Percentiles rank a stretch among this genome's conserved stretches.
phyloP scores from a whole-genome alignment of 2,888 invertebrate species.

The Patella depressa region DNA sequence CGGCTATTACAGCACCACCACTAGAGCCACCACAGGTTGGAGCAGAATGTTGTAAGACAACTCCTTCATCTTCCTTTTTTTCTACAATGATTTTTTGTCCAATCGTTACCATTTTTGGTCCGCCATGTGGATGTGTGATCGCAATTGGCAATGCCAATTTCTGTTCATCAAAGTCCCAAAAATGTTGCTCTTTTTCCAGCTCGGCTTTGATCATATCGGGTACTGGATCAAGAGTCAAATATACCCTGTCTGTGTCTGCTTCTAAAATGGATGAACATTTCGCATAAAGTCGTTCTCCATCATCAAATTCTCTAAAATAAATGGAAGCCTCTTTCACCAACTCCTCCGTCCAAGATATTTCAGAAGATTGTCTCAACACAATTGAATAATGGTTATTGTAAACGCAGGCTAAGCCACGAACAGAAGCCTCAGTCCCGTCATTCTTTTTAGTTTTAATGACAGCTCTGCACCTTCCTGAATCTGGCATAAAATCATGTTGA shows the following conservation, averaged over 20 bases:
- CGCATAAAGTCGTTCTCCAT: not conserved
- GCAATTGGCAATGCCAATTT: not conserved
- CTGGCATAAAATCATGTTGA: not conserved
- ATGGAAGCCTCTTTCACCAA: not conserved
- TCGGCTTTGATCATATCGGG: not conserved
- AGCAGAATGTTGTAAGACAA: not conserved
- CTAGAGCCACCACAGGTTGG: not conserved
- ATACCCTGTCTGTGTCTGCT: not conserved
- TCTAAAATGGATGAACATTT: not conserved
- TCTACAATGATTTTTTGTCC: not conserved
- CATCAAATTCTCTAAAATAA: slow-evolving; percentile 1
- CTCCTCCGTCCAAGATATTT: not conserved
- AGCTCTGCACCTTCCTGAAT: not conserved
- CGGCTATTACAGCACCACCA: not conserved
- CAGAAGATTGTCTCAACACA: not conserved
- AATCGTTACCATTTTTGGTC: slow-evolving; percentile 2
- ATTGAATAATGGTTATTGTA: not conserved
- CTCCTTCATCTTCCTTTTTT: not conserved
- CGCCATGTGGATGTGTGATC: not conserved
- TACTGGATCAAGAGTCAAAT: not conserved
- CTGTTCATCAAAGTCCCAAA: not conserved
- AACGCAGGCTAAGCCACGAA: not conserved
- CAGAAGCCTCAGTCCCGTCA: not conserved
- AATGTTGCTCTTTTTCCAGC: not conserved
- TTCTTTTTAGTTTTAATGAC: not conserved